Conservation (phyloP, 2,797 vertebrate species). For the Sebastiscus tertius region DNA sequence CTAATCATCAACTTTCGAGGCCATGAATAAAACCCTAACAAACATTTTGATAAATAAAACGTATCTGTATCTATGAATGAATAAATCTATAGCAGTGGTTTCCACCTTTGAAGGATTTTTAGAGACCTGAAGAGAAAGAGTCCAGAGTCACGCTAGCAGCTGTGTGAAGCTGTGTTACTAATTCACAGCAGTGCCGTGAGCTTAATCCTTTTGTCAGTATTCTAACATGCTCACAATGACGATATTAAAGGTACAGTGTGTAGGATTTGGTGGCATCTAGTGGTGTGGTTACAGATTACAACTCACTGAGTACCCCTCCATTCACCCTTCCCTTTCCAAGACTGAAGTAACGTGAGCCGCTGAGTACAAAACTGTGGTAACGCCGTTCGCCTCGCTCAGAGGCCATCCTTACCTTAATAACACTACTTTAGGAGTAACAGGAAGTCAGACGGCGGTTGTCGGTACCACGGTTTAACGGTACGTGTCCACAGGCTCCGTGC, state of each 20-base stretch:
- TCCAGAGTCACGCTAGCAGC: too few species aligned
- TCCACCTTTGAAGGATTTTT: neutral
- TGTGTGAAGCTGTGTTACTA: too few species aligned
- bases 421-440: neutral
- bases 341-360: too few species aligned
- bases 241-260: neutral
- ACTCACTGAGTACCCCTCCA: neutral
- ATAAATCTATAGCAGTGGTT: neutral
- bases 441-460: neutral
- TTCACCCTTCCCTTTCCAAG: neutral
- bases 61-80: neutral
- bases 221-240: neutral
- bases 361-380: neutral
- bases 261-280: neutral
- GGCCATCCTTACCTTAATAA: too few species aligned
- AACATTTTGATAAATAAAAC: neutral
- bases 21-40: neutral
- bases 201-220: neutral
- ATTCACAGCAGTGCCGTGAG: neutral
- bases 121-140: neutral
- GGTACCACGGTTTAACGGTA: neutral
- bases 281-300: neutral
- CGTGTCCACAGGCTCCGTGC: too few species aligned
- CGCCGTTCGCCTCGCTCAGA: neutral
- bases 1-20: neutral